phyloP scores from a whole-genome alignment of 1,140 invertebrate genomes.

The Mesaphorura yosii region DNA sequence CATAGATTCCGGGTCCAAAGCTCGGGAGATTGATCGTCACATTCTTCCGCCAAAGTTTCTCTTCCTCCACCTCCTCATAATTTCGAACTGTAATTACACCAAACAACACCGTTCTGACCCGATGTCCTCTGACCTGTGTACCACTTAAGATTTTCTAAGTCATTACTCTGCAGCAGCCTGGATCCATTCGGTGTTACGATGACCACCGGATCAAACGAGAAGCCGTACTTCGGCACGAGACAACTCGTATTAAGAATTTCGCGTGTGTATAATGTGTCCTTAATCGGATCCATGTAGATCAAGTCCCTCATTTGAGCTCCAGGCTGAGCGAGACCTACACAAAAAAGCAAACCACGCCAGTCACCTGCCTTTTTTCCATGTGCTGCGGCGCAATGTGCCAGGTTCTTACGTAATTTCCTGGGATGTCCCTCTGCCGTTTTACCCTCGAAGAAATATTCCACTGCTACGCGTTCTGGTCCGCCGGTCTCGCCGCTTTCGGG shows the following conservation, averaged over 20 bases:
- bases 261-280: neutral
- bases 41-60: neutral
- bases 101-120: neutral
- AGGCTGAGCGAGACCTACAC: no score
- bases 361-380: no score
- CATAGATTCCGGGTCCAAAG: neutral
- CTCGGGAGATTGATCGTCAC: neutral
- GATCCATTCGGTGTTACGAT: neutral
- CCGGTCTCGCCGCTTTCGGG: no score
- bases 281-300: neutral
- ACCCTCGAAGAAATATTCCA: no score
- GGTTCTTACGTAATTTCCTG: no score
- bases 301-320: no score
- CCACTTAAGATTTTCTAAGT: neutral
- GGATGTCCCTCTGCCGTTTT: no score
- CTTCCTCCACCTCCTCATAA: neutral
- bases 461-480: no score
- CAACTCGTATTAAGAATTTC: neutral
- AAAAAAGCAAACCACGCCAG: no score
- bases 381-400: no score
- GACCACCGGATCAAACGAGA: slow-evolving; percentile 3
- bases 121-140: neutral
- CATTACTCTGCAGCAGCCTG: neutral
- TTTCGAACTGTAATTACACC: neutral
- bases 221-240: slow-evolving; percentile 3